Evolutionary conservation across 2,888 invertebrate species (phyloP), one percentile per base, ranked within the genome.

Genomic region (Epinotia ramella): DNA sequence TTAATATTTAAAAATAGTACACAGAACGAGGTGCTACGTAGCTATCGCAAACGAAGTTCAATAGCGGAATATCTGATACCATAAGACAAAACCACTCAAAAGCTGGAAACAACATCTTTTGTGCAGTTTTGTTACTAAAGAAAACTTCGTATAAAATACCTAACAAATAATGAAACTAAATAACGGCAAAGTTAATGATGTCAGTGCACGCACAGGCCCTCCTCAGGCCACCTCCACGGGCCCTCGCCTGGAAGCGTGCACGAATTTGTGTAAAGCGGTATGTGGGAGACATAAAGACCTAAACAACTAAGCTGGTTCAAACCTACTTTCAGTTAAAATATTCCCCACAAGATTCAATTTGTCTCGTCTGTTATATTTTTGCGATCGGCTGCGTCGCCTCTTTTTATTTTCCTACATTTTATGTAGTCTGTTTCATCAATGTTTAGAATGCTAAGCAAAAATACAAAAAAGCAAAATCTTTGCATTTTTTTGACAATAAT

Each of bases 161-260:
- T 74, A 74, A 74, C 46, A 59, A 49, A 40, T n/a, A 65, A 68
- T 57, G 28, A 69, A 65, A 65, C 59, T 62, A 71, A 44, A 40
- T 3, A 40, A 13, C 57, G 33, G 46, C 69, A 40, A 49, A 70
- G 49, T 65, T 40, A 63, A 63, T 46, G n/a, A 24, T 67, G 64
- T 67, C 18, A 67, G 56, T 57, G 13, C 57, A 20, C 4, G 20
- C 13, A 56, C 33, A 40, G 56, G n/a, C n/a, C 18, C 28, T 33
- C 40, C 53, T 13, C 33, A 11, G 20, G 66, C 28, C 57, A n/a
- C 18, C 28, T 33, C 40, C 53, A 18, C 33, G 16, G 20, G 66
- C 28, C 57, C 57, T 57, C 20, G 57, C 57, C 18, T 20, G 20
- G 11, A 57, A 20, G 57, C 56, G 57, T 20, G 49, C 49, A 49